Evolutionary conservation across 2,888 invertebrate species (phyloP).

Genomic region (Emmelina monodactyla): DNA sequence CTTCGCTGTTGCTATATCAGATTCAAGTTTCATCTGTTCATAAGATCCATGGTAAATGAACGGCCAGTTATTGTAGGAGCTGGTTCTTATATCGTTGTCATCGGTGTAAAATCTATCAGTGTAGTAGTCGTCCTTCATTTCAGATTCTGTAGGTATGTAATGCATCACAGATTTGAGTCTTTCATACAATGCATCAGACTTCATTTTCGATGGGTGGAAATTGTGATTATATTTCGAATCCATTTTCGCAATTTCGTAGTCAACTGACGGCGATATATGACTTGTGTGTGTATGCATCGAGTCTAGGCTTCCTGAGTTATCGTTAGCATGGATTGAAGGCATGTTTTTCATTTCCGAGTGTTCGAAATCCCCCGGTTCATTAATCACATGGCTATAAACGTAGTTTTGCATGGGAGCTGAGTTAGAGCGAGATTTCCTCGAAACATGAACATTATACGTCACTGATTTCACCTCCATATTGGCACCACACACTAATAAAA

Average conservation of each 20-base stretch:
- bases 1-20: conserved; percentile 32
- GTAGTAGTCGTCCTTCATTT: conserved; percentile 23
- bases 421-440: conserved; percentile 26
- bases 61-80: conserved; percentile 36
- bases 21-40: conserved; percentile 26
- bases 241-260: conserved; percentile 21
- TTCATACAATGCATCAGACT: conserved; percentile 25
- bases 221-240: conserved; percentile 22
- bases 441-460: conserved; percentile 23
- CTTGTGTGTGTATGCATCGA: not conserved
- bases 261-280: conserved; percentile 17
- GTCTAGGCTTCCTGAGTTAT: not conserved
- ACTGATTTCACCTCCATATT: conserved; percentile 23
- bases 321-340: not conserved
- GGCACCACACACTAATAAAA: conserved; percentile 28
- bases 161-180: conserved; percentile 28
- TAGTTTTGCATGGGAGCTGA: conserved; percentile 22
- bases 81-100: conserved; percentile 38
- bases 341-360: conserved; percentile 11
- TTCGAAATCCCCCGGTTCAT: conserved; percentile 20
- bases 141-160: conserved; percentile 23
- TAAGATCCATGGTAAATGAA: conserved; percentile 36
- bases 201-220: conserved; percentile 21
- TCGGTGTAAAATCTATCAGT: conserved; percentile 21
- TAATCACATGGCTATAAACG: conserved; percentile 24